Percentiles rank a stretch among this genome's conserved stretches.
phyloP scores from a whole-genome alignment of 2,888 invertebrate species.

The Chrysina gloriosa region DNA sequence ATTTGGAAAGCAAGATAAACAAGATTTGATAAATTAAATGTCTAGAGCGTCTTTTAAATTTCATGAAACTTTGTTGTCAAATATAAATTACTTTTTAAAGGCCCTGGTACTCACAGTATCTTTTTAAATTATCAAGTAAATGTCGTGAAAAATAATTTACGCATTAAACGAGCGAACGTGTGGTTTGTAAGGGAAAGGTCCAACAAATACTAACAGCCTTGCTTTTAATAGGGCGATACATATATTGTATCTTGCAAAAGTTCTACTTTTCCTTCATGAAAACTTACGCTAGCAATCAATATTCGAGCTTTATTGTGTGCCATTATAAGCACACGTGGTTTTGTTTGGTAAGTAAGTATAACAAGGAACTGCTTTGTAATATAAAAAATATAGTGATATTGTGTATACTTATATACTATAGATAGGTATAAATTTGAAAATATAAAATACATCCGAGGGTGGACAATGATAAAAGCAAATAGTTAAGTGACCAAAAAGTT shows the following conservation, averaged over 20 bases:
- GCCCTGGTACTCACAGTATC: background rate
- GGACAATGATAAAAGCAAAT: too few relatives aligned
- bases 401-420: too few relatives aligned
- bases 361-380: too few relatives aligned
- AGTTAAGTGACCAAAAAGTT: too few relatives aligned
- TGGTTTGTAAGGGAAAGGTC: background rate
- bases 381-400: too few relatives aligned
- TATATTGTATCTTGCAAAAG: background rate
- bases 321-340: too few relatives aligned
- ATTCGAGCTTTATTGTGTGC: too few relatives aligned
- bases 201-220: background rate
- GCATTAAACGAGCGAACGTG: background rate
- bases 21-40: background rate
- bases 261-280: background rate
- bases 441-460: too few relatives aligned
- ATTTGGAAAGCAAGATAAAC: background rate
- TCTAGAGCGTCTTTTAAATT: background rate
- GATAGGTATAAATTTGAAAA: too few relatives aligned
- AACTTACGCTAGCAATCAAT: background rate
- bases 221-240: background rate
- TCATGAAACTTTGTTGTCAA: background rate
- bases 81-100: background rate
- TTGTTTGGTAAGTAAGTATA: too few relatives aligned
- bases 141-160: slow-evolving; percentile 9
- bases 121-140: background rate